A percentile compares a stretch with the other conserved stretches of the same genome.
phyloP scores from a whole-genome alignment of 2,113 vertebrate genomes.

The Phainopepla nitens region DNA sequence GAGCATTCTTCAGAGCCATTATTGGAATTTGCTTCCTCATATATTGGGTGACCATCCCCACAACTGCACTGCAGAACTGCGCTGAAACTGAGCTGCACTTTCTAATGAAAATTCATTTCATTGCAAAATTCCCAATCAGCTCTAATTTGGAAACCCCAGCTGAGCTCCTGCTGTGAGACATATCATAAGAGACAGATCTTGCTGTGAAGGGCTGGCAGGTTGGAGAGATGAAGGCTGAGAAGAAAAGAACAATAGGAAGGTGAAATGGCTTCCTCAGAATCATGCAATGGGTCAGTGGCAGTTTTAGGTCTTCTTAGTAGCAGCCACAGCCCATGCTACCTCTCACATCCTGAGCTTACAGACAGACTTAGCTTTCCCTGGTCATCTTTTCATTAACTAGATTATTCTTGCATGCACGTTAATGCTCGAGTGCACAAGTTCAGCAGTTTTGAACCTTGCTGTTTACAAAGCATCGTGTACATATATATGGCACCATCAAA shows the following conservation, averaged over 20 bases:
- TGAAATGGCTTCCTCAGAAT: not conserved
- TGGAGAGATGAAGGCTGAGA: not conserved
- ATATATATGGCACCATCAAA: not conserved
- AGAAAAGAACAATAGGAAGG: conserved; percentile 28
- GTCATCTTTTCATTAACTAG: not conserved
- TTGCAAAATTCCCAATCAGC: conserved; percentile 15
- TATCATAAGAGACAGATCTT: conserved; percentile 33
- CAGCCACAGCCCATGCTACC: not conserved
- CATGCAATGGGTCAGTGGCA: not conserved
- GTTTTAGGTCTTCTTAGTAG: not conserved
- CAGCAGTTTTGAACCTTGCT: not conserved
- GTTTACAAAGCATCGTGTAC: not conserved
- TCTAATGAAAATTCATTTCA: not conserved
- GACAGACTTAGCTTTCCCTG: not conserved
- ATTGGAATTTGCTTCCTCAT: not conserved
- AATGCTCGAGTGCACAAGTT: not conserved
- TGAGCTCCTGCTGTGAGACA: conserved; percentile 17
- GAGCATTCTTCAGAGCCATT: not conserved
- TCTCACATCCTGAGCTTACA: not conserved
- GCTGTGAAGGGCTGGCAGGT: not conserved
- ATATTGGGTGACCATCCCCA: not conserved
- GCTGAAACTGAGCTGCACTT: not conserved
- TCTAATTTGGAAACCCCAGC: conserved; percentile 22
- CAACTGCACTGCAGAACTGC: not conserved
- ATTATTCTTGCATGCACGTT: not conserved